These are phyloP conservation scores for Sisor rabdophorus DNA, from an alignment of 2,113 vertebrate species.

Conservation along the genomic window DNA sequence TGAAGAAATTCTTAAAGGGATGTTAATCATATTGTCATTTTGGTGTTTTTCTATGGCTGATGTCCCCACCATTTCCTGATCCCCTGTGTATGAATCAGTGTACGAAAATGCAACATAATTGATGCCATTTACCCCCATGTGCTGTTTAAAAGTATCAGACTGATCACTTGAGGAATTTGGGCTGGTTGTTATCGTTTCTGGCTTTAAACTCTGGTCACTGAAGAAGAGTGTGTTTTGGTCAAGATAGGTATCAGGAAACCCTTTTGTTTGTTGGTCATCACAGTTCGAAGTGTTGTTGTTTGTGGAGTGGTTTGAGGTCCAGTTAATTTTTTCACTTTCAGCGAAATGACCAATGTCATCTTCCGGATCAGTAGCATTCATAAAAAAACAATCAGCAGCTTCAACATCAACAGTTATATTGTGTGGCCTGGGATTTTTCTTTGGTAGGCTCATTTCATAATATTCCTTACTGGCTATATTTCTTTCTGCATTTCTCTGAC, in stretches of 20 bases:
- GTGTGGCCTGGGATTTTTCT: conserved; percentile 60
- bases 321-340: conserved; percentile 66
- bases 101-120: conserved; percentile 14
- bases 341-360: conserved; percentile 55
- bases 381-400: conserved; percentile 56
- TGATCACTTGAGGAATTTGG: conserved; percentile 54
- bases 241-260: conserved; percentile 59
- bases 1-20: conserved; percentile 21
- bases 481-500: conserved; percentile 41
- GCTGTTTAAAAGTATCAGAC: conserved; percentile 50
- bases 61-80: conserved; percentile 43
- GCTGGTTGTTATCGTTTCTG: conserved; percentile 51
- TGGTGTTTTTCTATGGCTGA: conserved; percentile 49
- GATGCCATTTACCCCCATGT: conserved; percentile 46
- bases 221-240: conserved; percentile 56
- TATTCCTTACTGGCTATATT: conserved; percentile 51
- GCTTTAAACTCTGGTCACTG: conserved; percentile 54
- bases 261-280: conserved; percentile 58
- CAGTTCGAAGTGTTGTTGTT: conserved; percentile 80
- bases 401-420: conserved; percentile 64
- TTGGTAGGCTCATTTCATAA: conserved; percentile 58
- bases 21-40: conserved; percentile 33
- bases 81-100: conserved; percentile 46
- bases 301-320: conserved; percentile 82
- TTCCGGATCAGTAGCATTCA: conserved; percentile 51